Evolutionary conservation across 1,140 invertebrate genomes (phyloP).

Genomic region (Melanaphis sacchari): DNA sequence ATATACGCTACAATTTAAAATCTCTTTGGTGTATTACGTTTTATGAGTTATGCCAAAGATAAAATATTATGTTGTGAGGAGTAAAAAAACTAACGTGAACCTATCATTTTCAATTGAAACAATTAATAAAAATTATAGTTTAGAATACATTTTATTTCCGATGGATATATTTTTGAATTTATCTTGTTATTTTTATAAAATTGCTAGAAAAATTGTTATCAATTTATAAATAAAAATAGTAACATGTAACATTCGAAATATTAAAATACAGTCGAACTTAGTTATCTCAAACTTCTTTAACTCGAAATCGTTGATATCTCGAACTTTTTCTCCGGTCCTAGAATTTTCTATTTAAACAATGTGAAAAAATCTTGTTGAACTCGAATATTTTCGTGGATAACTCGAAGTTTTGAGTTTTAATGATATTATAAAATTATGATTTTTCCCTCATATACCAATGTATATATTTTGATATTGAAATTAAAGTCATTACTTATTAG

Average conservation of each 20-base stretch:
- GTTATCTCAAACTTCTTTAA: too few species aligned
- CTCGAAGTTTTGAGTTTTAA: too few species aligned
- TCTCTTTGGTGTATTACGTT: background rate
- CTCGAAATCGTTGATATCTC: too few species aligned
- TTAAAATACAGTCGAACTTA: too few species aligned
- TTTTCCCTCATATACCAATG: too few species aligned
- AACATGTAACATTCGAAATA: background rate
- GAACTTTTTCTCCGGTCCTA: too few species aligned
- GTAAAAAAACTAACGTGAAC: background rate
- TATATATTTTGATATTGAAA: too few species aligned
- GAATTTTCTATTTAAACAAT: too few species aligned
- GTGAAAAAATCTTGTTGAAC: too few species aligned
- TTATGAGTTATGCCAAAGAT: background rate
- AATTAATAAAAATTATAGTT: background rate
- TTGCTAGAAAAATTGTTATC: background rate
- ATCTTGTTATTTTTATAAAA: background rate
- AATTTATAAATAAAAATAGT: background rate
- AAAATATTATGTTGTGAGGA: background rate
- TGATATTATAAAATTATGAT: too few species aligned
- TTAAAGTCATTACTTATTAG: too few species aligned
- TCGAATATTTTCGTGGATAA: too few species aligned
- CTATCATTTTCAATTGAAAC: background rate
- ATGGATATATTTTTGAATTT: background rate
- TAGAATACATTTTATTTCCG: background rate
- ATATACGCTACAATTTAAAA: background rate